phyloP scores from a whole-genome alignment of 2,113 vertebrate genomes.

The Syngnathus typhle region DNA sequence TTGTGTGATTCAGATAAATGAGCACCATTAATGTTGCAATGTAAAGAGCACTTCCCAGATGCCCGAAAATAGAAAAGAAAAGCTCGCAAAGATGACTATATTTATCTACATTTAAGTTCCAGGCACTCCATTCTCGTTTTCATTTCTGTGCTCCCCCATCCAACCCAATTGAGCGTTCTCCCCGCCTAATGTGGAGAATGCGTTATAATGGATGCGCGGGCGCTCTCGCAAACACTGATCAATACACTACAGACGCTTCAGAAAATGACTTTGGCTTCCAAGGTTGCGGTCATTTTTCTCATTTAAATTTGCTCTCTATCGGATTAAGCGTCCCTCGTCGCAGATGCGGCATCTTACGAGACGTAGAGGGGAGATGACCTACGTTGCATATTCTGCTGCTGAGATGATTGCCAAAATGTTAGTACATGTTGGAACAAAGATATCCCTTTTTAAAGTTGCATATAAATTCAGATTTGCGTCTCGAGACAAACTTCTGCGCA shows the following conservation, averaged over 20 bases:
- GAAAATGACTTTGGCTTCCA: constrained; percentile 28
- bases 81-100: not conserved
- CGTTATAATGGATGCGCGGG: constrained; percentile 27
- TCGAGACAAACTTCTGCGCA: not conserved
- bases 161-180: constrained; percentile 41
- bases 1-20: constrained; percentile 18
- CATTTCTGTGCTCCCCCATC: constrained; percentile 45
- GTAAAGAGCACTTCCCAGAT: constrained; percentile 1
- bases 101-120: constrained; percentile 12
- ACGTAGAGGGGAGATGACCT: not conserved
- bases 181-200: constrained; percentile 45
- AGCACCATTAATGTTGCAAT: not conserved
- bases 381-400: not conserved
- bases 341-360: not conserved
- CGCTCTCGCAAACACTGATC: constrained; percentile 41
- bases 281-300: constrained; percentile 4
- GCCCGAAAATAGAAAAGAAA: not conserved
- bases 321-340: constrained; percentile 2
- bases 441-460: no score
- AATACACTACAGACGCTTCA: constrained; percentile 41
- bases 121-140: constrained; percentile 37
- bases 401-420: not conserved
- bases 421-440: not conserved
- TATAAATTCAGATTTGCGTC: no score
- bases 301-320: constrained; percentile 6